phyloP scores from a whole-genome alignment of 1,140 invertebrate species.

The Plodia interpunctella region DNA sequence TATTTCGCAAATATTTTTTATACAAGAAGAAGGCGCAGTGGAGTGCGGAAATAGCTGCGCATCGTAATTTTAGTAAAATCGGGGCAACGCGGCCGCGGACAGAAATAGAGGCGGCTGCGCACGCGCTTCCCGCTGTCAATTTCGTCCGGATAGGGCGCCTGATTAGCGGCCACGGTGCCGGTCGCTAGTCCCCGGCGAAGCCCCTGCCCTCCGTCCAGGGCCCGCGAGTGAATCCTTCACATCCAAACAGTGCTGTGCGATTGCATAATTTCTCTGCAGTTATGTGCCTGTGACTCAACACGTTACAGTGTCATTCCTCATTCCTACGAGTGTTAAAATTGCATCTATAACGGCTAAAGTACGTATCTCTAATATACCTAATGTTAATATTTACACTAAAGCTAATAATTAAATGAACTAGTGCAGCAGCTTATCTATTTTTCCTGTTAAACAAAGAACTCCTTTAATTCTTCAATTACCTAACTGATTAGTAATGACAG shows the following conservation, averaged over 20 bases:
- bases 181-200: constrained; percentile 19
- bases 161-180: constrained; percentile 44
- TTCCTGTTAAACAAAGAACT: too few species aligned
- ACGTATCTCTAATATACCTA: constrained; percentile 9
- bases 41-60: constrained; percentile 71
- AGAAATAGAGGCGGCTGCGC: constrained; percentile 67
- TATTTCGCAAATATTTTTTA: constrained; percentile 48
- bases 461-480: too few species aligned
- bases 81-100: constrained; percentile 71
- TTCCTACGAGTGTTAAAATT: neutral
- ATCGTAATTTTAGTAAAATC: constrained; percentile 75
- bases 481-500: too few species aligned
- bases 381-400: neutral
- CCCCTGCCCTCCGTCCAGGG: constrained; percentile 12
- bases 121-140: constrained; percentile 68
- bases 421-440: too few species aligned
- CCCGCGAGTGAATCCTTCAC: constrained; percentile 38
- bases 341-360: constrained; percentile 1
- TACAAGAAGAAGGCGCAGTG: constrained; percentile 45
- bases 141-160: constrained; percentile 69
- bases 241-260: constrained; percentile 15
- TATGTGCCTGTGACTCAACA: constrained; percentile 19
- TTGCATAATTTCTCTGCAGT: constrained; percentile 39
- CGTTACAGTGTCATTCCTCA: constrained; percentile 10
- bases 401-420: too few species aligned